A percentile compares a stretch with the other conserved stretches of the same genome.
These are phyloP conservation scores for Acanthacorydalis orientalis DNA, from an alignment of 2,888 invertebrate genomes.

Conservation along the genomic window DNA sequence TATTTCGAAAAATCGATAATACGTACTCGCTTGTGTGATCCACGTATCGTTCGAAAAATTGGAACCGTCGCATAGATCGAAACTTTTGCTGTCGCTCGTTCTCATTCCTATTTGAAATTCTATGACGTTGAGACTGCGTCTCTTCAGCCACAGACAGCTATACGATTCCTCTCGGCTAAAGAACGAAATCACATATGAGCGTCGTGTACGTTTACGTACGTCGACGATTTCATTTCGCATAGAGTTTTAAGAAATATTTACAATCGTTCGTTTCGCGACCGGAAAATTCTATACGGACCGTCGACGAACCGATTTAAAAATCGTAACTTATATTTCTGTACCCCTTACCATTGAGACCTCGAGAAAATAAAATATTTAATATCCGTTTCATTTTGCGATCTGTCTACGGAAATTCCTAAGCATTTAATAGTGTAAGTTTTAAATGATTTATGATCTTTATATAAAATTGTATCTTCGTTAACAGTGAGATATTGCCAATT, in stretches of 20 bases:
- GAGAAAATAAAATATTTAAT: slow-evolving; percentile 32
- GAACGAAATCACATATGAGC: too few relatives aligned
- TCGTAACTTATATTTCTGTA: slow-evolving; percentile 26
- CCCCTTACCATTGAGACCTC: slow-evolving; percentile 33
- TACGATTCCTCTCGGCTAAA: slow-evolving; percentile 31
- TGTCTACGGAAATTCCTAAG: slow-evolving; percentile 15
- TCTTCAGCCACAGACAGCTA: slow-evolving; percentile 38
- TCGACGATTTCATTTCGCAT: too few relatives aligned
- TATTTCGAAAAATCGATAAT: too few relatives aligned
- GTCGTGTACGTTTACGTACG: too few relatives aligned
- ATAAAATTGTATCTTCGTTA: slow-evolving; percentile 27
- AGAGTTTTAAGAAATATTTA: too few relatives aligned
- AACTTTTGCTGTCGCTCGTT: too few relatives aligned
- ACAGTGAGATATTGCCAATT: slow-evolving; percentile 39
- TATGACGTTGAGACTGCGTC: slow-evolving; percentile 38
- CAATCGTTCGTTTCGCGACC: too few relatives aligned
- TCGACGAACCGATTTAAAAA: not conserved
- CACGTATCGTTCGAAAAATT: too few relatives aligned
- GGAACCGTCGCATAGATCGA: too few relatives aligned
- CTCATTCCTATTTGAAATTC: slow-evolving; percentile 36
- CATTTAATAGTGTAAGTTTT: slow-evolving; percentile 35
- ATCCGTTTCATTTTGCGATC: slow-evolving; percentile 16
- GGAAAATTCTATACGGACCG: too few relatives aligned
- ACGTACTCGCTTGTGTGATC: too few relatives aligned
- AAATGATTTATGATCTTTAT: slow-evolving; percentile 32